A percentile compares a stretch with the other conserved stretches of the same genome.
Evolutionary conservation across 2,797 vertebrate species (phyloP).

Genomic region (Galago senegalensis): DNA sequence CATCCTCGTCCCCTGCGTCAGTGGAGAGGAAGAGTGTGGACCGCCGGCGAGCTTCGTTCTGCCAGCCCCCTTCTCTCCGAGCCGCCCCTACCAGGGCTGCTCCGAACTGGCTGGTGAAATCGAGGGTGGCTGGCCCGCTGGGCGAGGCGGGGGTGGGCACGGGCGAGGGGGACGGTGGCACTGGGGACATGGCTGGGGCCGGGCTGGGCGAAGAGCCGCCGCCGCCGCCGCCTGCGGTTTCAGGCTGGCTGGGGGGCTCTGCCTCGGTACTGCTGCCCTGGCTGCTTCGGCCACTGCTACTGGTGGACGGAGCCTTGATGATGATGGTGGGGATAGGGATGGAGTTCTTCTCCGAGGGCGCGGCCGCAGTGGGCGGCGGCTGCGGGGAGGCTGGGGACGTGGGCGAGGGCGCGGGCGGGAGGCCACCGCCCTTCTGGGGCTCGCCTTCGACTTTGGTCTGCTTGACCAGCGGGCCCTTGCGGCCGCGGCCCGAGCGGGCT

Average conservation of each 20-base stretch:
- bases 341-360: slow-evolving; percentile 94
- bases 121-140: slow-evolving; percentile 95
- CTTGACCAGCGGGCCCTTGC: slow-evolving; percentile 95
- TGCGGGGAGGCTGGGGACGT: slow-evolving; percentile 85
- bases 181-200: slow-evolving; percentile 92
- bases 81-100: slow-evolving; percentile 91
- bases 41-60: slow-evolving; percentile 94
- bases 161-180: slow-evolving; percentile 86
- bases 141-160: slow-evolving; percentile 90
- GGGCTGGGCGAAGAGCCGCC: slow-evolving; percentile 91
- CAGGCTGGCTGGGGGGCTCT: slow-evolving; percentile 89
- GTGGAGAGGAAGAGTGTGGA: slow-evolving; percentile 96
- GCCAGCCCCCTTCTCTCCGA: slow-evolving; percentile 89
- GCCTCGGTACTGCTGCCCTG: slow-evolving; percentile 97
- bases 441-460: slow-evolving; percentile 95
- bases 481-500: slow-evolving; percentile 89
- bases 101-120: slow-evolving; percentile 96
- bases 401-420: slow-evolving; percentile 83
- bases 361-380: slow-evolving; percentile 84
- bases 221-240: slow-evolving; percentile 89
- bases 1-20: slow-evolving; percentile 92
- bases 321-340: slow-evolving; percentile 97
- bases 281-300: slow-evolving; percentile 97
- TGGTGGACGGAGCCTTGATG: slow-evolving; percentile 97
- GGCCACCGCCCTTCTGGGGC: slow-evolving; percentile 83